phyloP scores from a whole-genome alignment of 2,888 invertebrate genomes.

The Strigamia maritima region DNA sequence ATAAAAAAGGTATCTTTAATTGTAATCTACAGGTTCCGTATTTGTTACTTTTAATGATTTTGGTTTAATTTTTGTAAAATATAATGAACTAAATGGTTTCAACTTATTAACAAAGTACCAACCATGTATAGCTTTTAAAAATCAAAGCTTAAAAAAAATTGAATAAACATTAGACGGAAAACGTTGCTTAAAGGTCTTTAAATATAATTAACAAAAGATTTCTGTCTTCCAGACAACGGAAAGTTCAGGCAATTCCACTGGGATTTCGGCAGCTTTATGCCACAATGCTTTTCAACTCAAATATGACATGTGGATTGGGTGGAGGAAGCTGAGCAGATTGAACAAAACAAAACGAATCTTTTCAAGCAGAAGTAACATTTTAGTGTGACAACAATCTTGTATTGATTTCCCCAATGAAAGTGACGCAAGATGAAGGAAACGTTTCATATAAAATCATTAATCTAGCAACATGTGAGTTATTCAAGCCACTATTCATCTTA shows the following conservation, averaged over 20 bases:
- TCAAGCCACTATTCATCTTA: background rate
- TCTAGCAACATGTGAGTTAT: background rate
- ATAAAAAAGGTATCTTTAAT: too few relatives aligned
- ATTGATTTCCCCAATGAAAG: background rate
- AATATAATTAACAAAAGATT: background rate
- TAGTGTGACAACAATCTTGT: background rate
- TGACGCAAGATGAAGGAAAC: background rate
- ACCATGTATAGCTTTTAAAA: too few relatives aligned
- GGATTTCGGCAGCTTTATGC: background rate
- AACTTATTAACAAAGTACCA: background rate
- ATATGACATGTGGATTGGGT: background rate
- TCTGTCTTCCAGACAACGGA: background rate
- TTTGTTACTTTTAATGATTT: too few relatives aligned
- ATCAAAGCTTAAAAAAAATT: too few relatives aligned
- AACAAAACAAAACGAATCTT: background rate
- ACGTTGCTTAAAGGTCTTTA: background rate
- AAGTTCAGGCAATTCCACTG: background rate
- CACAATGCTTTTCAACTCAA: background rate
- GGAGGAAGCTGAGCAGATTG: background rate
- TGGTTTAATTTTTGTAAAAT: too few relatives aligned
- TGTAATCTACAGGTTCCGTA: too few relatives aligned
- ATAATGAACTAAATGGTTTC: background rate
- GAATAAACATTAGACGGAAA: too few relatives aligned
- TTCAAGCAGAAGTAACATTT: background rate
- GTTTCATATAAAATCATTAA: background rate